Evolutionary conservation across 2,888 invertebrate genomes (phyloP).

Genomic region (Nebria brevicollis): DNA sequence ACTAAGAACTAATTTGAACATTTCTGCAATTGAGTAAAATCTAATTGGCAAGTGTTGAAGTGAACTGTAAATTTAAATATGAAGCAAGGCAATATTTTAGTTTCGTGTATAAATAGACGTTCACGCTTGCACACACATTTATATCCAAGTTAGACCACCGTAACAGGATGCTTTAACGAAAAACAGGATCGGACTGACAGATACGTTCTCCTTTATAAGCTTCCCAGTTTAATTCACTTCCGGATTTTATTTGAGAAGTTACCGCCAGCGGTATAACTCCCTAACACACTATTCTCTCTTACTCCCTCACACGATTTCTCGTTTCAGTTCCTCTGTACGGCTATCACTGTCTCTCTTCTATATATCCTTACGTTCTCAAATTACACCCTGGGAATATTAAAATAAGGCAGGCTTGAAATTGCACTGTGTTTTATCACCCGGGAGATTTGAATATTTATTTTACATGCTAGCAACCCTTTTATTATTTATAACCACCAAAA

Average conservation of each 20-base stretch:
- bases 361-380: constrained; percentile 1
- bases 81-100: no score
- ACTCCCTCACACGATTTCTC: background rate
- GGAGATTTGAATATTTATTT: constrained; percentile 1
- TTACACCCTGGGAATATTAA: constrained; percentile 1
- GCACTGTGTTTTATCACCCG: constrained; percentile 1
- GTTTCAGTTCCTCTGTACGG: background rate
- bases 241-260: constrained; percentile 1
- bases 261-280: background rate
- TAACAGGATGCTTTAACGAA: background rate
- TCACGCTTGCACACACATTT: background rate
- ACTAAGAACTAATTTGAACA: no score
- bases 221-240: background rate
- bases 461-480: constrained; percentile 6
- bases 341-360: background rate
- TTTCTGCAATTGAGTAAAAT: no score
- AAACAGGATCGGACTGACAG: background rate
- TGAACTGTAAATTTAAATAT: no score
- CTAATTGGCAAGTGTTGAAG: no score
- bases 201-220: constrained; percentile 1
- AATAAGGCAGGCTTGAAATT: constrained; percentile 1
- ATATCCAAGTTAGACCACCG: background rate
- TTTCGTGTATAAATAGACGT: background rate
- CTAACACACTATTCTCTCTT: background rate
- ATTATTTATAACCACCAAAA: constrained; percentile 26